Conservation (phyloP, 1,140 invertebrate genomes). For the Atta colombica region DNA sequence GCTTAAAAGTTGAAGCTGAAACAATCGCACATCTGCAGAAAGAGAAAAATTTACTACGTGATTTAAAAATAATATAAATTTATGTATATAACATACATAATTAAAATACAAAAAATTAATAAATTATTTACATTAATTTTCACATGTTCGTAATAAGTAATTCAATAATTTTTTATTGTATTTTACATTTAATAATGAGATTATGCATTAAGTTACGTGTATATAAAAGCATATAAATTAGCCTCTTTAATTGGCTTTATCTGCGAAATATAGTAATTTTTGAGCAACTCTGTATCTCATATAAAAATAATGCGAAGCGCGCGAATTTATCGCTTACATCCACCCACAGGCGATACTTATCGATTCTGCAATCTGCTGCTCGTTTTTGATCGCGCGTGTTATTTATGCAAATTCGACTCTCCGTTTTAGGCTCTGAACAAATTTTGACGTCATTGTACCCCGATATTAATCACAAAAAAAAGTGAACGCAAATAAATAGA, state of each 20-base stretch:
- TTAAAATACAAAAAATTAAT: constrained; percentile 16
- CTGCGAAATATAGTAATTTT: neutral
- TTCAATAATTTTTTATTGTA: neutral
- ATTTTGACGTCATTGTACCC: constrained; percentile 46
- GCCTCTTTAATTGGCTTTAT: neutral
- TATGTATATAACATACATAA: neutral
- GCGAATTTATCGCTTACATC: constrained; percentile 51
- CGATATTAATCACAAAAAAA: constrained; percentile 46
- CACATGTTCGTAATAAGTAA: neutral
- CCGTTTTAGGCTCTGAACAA: neutral
- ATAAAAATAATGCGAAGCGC: constrained; percentile 40
- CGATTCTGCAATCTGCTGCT: constrained; percentile 1
- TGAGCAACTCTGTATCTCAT: neutral
- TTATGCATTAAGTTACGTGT: neutral
- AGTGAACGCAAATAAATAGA: constrained; percentile 5
- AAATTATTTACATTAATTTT: neutral
- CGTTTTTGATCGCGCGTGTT: constrained; percentile 26
- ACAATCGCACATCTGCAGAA: neutral
- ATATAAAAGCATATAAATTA: neutral
- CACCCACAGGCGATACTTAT: constrained; percentile 46
- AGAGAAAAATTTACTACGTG: neutral
- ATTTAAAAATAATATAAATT: constrained; percentile 7
- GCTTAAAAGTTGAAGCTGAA: neutral
- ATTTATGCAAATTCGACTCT: constrained; percentile 30
- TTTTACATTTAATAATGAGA: neutral